These are phyloP conservation scores for Nesoenas mayeri DNA, from an alignment of 2,113 vertebrate species.

Conservation along the genomic window DNA sequence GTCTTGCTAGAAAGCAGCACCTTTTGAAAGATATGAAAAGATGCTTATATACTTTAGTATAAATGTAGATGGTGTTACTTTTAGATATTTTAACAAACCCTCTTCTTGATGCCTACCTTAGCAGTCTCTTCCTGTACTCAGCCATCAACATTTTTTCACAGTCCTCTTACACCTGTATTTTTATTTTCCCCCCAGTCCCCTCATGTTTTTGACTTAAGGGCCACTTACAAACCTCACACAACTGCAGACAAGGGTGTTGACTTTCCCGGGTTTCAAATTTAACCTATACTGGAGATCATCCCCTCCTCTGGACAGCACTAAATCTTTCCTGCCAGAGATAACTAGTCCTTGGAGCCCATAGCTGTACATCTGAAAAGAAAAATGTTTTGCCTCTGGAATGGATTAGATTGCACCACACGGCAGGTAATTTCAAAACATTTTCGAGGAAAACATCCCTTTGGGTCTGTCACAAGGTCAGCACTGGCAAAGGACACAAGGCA, in stretches of 20 bases:
- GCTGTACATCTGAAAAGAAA: slow-evolving; percentile 3
- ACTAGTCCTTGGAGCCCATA: slow-evolving; percentile 23
- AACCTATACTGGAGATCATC: neutral
- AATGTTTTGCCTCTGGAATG: slow-evolving; percentile 30
- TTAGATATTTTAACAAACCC: neutral
- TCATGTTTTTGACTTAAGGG: neutral
- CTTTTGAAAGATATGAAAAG: neutral
- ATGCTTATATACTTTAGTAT: neutral
- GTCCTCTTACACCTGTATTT: neutral
- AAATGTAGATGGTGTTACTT: neutral
- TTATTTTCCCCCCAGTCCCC: neutral
- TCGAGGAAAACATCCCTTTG: neutral
- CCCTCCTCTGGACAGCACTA: slow-evolving; percentile 5
- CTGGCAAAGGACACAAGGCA: neutral
- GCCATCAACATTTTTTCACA: accelerated
- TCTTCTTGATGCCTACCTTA: neutral
- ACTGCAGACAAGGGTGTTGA: neutral
- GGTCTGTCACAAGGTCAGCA: neutral
- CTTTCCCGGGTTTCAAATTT: neutral
- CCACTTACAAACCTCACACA: neutral
- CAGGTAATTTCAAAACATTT: slow-evolving; percentile 15
- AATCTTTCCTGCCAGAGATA: slow-evolving; percentile 13
- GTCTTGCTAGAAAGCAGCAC: neutral
- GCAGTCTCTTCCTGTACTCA: neutral
- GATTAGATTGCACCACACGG: neutral